Evolutionary conservation across 2,113 vertebrate species (phyloP).

Genomic region (Chionis minor): DNA sequence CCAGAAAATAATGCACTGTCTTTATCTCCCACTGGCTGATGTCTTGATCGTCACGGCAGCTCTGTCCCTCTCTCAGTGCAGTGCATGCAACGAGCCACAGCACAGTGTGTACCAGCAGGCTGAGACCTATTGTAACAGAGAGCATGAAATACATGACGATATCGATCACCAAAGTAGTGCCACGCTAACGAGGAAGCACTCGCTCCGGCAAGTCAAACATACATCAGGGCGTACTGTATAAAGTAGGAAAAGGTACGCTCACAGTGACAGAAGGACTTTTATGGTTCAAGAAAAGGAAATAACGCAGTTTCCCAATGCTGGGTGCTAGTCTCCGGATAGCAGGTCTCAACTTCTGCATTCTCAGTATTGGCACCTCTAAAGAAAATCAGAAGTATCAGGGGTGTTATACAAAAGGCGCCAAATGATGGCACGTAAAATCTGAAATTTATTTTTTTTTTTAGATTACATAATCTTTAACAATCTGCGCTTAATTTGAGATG

Average conservation of each 20-base stretch:
- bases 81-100: background rate
- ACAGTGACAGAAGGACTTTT: background rate
- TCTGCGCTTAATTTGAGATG: background rate
- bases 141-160: background rate
- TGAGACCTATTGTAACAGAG: accelerated
- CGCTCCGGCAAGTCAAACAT: background rate
- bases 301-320: background rate
- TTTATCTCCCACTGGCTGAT: constrained; percentile 13
- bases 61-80: background rate
- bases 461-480: background rate
- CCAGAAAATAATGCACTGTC: background rate
- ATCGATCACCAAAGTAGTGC: background rate
- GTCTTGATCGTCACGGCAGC: background rate
- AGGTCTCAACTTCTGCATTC: background rate
- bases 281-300: background rate
- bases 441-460: background rate
- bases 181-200: background rate
- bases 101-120: accelerated
- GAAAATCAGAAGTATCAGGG: background rate
- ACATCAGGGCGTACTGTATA: no score
- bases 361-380: background rate
- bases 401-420: background rate
- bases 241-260: background rate
- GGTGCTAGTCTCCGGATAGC: background rate
- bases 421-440: background rate